Evolutionary conservation across 2,113 vertebrate genomes (phyloP).

Genomic region (Rhynchopsitta pachyrhyncha): DNA sequence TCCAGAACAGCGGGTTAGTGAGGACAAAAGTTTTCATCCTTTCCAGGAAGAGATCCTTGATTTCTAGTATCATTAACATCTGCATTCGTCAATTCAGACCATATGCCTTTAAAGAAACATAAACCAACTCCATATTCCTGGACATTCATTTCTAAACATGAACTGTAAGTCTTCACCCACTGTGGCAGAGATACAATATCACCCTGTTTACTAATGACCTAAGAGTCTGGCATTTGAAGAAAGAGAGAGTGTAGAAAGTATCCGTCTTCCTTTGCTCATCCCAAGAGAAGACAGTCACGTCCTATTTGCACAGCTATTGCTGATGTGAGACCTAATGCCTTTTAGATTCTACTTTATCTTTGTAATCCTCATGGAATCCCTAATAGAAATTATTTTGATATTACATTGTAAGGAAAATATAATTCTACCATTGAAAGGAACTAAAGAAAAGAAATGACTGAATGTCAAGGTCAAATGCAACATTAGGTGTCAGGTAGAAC

Average conservation of each 20-base stretch:
- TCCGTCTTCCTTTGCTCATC: neutral
- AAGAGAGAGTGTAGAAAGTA: neutral
- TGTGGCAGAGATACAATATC: neutral
- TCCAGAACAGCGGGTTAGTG: neutral
- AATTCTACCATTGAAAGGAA: neutral
- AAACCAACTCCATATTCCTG: constrained; percentile 43
- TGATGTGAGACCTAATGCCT: neutral
- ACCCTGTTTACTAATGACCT: constrained; percentile 34
- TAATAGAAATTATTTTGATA: neutral
- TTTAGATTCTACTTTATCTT: neutral
- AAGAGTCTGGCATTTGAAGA: constrained; percentile 3
- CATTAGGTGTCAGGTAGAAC: neutral
- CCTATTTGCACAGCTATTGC: neutral
- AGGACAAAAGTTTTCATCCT: constrained; percentile 26
- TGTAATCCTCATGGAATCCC: neutral
- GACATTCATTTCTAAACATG: neutral
- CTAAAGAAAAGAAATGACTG: neutral
- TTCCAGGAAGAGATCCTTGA: constrained; percentile 18
- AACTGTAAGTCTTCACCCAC: neutral
- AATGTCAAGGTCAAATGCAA: neutral
- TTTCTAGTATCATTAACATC: constrained; percentile 46
- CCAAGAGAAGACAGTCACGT: neutral
- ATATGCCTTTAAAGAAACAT: constrained; percentile 26
- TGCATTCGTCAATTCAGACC: constrained; percentile 8
- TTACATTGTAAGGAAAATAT: neutral